Evolutionary conservation across 1,140 invertebrate genomes (phyloP).

Genomic region (Lasioglossum baleicum): DNA sequence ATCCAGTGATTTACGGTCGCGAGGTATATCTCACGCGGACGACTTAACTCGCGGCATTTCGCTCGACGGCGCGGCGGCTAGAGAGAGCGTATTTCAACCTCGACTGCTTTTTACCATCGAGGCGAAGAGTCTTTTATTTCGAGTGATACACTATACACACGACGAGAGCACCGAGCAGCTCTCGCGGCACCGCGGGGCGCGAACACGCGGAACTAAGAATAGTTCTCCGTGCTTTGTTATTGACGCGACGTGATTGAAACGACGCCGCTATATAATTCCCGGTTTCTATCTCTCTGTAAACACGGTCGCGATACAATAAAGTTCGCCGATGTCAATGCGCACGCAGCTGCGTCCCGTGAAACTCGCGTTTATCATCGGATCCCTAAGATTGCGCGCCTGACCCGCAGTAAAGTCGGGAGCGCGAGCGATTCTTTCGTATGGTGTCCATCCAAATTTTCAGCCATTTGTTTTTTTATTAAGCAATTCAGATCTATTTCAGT

Average conservation of each 20-base stretch:
- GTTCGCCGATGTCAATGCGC: constrained; percentile 10
- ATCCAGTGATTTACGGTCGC: not conserved
- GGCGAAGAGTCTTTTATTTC: not conserved
- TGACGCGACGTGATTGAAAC: constrained; percentile 26
- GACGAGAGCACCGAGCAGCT: no score
- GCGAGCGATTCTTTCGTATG: no score
- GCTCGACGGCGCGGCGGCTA: not conserved
- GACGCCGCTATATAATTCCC: constrained; percentile 30
- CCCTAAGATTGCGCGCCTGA: constrained; percentile 29
- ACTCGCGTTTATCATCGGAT: constrained; percentile 40
- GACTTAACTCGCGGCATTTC: not conserved
- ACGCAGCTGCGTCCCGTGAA: constrained; percentile 32
- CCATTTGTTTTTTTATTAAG: no score
- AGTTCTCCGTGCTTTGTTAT: constrained; percentile 27
- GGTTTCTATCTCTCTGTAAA: constrained; percentile 32
- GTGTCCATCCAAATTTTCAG: no score
- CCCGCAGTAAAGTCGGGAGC: no score
- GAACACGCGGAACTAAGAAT: constrained; percentile 23
- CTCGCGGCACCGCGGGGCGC: not conserved
- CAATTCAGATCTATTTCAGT: no score
- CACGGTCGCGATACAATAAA: constrained; percentile 36
- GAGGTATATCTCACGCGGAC: not conserved
- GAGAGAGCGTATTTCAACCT: no score
- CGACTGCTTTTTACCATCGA: not conserved
- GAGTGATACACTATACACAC: not conserved